These are phyloP conservation scores for Callocephalon fimbriatum DNA, from an alignment of 2,113 vertebrate species.

Conservation along the genomic window DNA sequence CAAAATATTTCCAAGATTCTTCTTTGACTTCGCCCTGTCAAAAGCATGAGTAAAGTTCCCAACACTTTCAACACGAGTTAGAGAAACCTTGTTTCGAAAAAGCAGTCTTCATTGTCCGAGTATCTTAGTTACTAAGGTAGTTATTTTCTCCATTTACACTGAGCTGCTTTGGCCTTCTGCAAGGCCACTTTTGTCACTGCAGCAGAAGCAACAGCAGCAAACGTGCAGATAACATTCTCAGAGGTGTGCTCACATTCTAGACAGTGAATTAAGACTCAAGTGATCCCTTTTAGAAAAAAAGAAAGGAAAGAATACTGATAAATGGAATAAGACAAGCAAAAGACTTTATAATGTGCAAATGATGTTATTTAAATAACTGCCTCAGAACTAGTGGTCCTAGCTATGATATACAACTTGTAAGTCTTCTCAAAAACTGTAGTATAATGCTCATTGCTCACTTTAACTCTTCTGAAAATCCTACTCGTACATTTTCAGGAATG, in stretches of 20 bases:
- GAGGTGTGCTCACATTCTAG: background rate
- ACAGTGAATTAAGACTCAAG: background rate
- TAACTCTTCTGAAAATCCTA: background rate
- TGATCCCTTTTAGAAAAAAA: background rate
- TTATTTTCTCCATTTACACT: background rate
- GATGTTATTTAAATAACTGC: background rate
- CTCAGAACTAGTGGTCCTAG: background rate
- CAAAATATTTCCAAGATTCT: background rate
- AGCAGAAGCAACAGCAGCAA: background rate
- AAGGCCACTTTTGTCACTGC: background rate
- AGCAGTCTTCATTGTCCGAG: background rate
- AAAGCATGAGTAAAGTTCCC: background rate
- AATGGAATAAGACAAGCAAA: background rate
- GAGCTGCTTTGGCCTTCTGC: background rate
- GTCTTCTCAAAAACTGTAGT: background rate
- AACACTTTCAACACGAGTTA: background rate
- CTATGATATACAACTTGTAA: background rate
- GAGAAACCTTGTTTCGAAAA: background rate
- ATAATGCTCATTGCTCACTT: background rate
- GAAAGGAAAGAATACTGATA: background rate
- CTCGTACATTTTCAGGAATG: background rate
- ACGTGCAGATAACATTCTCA: background rate
- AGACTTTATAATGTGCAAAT: background rate
- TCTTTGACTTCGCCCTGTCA: background rate
- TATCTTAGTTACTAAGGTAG: background rate